Evolutionary conservation across 1,140 invertebrate genomes (phyloP), one percentile per base, ranked within the genome.

Genomic region (Neodiprion fabricii): DNA sequence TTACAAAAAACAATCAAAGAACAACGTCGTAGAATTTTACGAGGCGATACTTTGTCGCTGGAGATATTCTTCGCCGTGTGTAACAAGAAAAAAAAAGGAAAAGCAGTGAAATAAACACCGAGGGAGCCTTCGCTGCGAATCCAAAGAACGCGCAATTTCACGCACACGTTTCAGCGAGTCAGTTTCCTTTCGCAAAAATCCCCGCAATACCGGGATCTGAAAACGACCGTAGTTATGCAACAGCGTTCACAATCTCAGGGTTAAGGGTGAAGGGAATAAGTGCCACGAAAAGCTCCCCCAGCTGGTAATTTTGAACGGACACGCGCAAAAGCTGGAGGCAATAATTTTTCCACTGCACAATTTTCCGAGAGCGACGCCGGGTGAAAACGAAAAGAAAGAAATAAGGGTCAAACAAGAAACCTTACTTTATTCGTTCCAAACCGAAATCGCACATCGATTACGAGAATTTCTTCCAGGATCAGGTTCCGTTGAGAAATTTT

Each of bases 341-440:
- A 77, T 76, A 76, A 40, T 40, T 40, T 40, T 40, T 40, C 5
- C 28, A 21, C 17, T 21, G 17, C 17, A 21, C 17, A 21, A 21
- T 21, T 21, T 21, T 21, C 17, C 17, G 17, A 77, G 76, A 76
- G 21, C n/a, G n/a, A 21, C 10, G 73, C 71, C 9, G 71, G 73
- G 75, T 74, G 72, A 69, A 49, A 66, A 53, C 50, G 49, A 75
- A 72, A 77, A 74, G 74, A 78, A 75, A 71, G 77, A 72, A 75
- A 77, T 75, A 75, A 75, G 70, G 71, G 17, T 21, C 17, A 21
- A 21, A 21, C 17, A 40, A 40, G 5, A 40, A 40, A 5, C 28
- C 1, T 40, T 40, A 40, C 2, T 40, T 40, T 40, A 40, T 40
- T 40, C 28, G 28, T 40, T 40, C 5, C 28, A 40, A 40, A 40